These are phyloP conservation scores for Acromyrmex charruanus DNA, from an alignment of 1,140 invertebrate genomes.

Conservation along the genomic window DNA sequence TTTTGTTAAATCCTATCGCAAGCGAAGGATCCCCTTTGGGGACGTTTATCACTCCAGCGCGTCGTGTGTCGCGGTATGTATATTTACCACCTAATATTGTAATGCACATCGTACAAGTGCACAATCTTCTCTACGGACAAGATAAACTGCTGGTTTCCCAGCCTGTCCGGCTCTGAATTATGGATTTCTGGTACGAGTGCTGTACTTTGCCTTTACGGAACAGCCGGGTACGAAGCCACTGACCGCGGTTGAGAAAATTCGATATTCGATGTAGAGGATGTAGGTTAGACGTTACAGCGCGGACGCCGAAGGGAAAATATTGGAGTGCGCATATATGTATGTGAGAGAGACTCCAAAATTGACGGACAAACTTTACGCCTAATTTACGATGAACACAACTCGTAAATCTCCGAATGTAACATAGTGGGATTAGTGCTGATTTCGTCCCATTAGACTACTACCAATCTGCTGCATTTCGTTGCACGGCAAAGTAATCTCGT, in stretches of 20 bases:
- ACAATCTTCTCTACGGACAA: conserved; percentile 60
- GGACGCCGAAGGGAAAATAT: conserved; percentile 20
- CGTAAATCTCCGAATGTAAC: not conserved
- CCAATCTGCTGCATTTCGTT: not conserved
- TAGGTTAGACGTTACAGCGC: conserved; percentile 53
- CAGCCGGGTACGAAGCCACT: conserved; percentile 64
- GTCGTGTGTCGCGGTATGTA: conserved; percentile 50
- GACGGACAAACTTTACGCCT: conserved; percentile 11
- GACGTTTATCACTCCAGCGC: conserved; percentile 29
- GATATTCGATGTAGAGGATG: conserved; percentile 65
- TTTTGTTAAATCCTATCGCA: not conserved
- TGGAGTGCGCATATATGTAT: conserved; percentile 30
- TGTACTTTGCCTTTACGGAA: conserved; percentile 43
- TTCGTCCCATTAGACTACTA: not conserved
- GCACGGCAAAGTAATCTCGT: not conserved
- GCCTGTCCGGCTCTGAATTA: conserved; percentile 65
- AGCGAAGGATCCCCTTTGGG: not conserved
- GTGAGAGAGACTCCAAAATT: conserved; percentile 13
- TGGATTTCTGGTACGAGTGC: conserved; percentile 69
- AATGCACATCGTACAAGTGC: conserved; percentile 49
- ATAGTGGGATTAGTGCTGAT: not conserved
- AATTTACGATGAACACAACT: conserved; percentile 8
- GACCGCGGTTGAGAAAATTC: conserved; percentile 58
- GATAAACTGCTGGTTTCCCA: conserved; percentile 57
- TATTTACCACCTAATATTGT: conserved; percentile 63